A percentile compares a stretch with the other conserved stretches of the same genome.
phyloP scores from a whole-genome alignment of 2,113 vertebrate genomes.

The Phyllostomus hastatus region DNA sequence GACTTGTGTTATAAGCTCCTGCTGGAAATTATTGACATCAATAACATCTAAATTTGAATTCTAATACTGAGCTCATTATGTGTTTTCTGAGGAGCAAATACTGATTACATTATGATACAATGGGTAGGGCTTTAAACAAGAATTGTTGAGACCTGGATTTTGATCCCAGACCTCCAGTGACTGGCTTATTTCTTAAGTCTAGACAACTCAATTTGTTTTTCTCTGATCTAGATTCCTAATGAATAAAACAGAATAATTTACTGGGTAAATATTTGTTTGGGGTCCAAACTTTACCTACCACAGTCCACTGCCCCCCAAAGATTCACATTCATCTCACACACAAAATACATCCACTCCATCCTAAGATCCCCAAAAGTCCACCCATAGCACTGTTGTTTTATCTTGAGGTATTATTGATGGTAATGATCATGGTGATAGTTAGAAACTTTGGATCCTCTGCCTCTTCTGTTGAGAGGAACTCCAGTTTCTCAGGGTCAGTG shows the following conservation, averaged over 20 bases:
- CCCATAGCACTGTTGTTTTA: neutral
- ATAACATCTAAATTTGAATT: conserved; percentile 42
- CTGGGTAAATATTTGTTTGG: neutral
- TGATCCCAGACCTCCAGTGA: neutral
- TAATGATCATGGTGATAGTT: neutral
- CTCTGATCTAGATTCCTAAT: neutral
- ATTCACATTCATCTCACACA: neutral
- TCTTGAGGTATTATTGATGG: neutral
- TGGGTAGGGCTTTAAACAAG: neutral
- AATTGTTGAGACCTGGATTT: conserved; percentile 1
- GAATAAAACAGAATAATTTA: neutral
- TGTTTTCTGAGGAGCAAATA: conserved; percentile 37
- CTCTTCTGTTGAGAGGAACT: neutral
- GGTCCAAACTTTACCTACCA: neutral
- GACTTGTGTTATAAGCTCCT: neutral
- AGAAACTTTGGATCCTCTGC: neutral
- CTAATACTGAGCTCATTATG: neutral
- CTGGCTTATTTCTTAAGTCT: neutral
- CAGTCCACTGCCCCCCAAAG: neutral
- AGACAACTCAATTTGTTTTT: conserved; percentile 4
- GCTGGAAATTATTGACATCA: conserved; percentile 35
- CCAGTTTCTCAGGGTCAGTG: neutral
- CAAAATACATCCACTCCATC: neutral
- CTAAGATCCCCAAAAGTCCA: neutral
- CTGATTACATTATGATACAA: neutral